Evolutionary conservation across 2,888 invertebrate genomes (phyloP).

Genomic region (Gymnosoma rotundatum): DNA sequence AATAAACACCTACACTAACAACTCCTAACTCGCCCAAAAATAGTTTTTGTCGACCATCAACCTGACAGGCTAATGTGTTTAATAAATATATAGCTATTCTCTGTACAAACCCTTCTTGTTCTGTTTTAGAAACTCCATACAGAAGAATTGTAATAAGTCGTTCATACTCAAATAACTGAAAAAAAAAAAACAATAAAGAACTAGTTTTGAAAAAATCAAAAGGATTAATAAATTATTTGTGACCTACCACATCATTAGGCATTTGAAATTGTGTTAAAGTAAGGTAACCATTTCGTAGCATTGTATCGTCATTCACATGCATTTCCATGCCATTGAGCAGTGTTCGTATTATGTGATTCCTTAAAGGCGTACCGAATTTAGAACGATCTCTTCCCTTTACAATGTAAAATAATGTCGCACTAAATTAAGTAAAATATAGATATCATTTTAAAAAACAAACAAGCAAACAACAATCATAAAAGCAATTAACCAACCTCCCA

Average conservation of each 20-base stretch:
- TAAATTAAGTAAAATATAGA: conserved; percentile 79
- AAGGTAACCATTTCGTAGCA: conserved; percentile 98
- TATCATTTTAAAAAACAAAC: no score
- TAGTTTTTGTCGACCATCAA: conserved; percentile 95
- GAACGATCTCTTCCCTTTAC: conserved; percentile 93
- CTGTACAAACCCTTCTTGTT: conserved; percentile 95
- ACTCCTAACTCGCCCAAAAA: conserved; percentile 95
- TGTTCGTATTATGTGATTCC: conserved; percentile 90
- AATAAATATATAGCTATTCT: conserved; percentile 96
- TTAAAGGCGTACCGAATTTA: conserved; percentile 88
- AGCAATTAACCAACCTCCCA: conserved; percentile 86
- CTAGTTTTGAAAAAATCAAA: not conserved
- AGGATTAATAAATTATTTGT: not conserved
- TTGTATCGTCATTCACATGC: conserved; percentile 92
- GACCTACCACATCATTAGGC: conserved; percentile 93
- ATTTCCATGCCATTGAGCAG: conserved; percentile 94
- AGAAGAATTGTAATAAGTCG: conserved; percentile 92
- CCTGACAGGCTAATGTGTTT: conserved; percentile 98
- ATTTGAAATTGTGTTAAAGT: conserved; percentile 97
- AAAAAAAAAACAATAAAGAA: conserved; percentile 58
- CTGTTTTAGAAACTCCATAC: conserved; percentile 90
- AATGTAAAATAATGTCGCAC: conserved; percentile 97
- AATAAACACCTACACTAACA: conserved; percentile 85
- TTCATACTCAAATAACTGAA: conserved; percentile 92
- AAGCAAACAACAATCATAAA: not conserved